Evolutionary conservation across 2,888 invertebrate species (phyloP), one percentile per base, ranked within the genome.

Genomic region (Agelastica alni): DNA sequence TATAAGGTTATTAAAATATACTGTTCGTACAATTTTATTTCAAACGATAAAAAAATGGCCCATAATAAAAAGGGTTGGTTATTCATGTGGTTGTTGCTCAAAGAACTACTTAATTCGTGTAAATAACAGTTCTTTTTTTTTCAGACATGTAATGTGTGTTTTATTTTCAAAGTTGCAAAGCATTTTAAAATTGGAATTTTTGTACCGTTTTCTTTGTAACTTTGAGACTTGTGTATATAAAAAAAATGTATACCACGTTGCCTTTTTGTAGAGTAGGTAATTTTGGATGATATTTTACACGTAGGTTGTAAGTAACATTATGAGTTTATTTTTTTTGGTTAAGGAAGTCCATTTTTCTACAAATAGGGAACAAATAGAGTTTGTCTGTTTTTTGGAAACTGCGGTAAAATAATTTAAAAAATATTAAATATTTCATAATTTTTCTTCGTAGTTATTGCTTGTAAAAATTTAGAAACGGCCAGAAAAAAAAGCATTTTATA

Each of bases 251-350:
- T 66, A 70, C 71, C 71, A 68, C 62, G 70, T 68, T 71, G 71
- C 71, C 71, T 72, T 71, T 65, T 66, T 62, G 51, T 63, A 60
- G 57, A 60, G 53, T 63, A 63, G 61, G 61, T 68, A 63, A 64
- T 66, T 71, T 70, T 68, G 65, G 67, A 70, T 67, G 70, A 68
- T 69, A 70, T 70, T 70, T 70, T 68, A 69, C 65, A 59, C 58
- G 28, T 65, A 65, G 61, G 59, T 63, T 65, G 51, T 62, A 58
- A 60, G 61, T 60, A 60, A 56, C 53, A 32, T 47, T 22, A 45
- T 31, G 43, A 46, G 42, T 59, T 52, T n/a, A n/a, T n/a, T n/a
- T n/a, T n/a, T 56, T 56, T 48, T 57, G 62, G 62, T 61, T 60
- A 58, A 59, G 65, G 61, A 61, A 31, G 34, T 53, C 39, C 43